Evolutionary conservation across 2,113 vertebrate genomes (phyloP).

Genomic region (Mus spicilegus): DNA sequence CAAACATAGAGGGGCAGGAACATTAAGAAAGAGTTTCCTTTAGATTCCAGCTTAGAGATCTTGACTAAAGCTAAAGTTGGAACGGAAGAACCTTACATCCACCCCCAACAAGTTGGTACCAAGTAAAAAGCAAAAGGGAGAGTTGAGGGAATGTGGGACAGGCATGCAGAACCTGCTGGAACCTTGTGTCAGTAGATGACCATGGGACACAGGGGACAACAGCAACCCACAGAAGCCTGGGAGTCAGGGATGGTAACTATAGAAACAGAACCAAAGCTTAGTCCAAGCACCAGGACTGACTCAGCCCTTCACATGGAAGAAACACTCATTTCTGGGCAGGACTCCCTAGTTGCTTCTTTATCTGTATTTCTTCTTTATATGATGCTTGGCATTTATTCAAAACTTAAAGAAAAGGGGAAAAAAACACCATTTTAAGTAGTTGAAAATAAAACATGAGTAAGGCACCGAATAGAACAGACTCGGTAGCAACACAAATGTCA

Average conservation of each 20-base stretch:
- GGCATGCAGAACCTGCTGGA: background rate
- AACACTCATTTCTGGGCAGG: background rate
- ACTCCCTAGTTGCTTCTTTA: background rate
- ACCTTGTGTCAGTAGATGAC: background rate
- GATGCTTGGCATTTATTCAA: background rate
- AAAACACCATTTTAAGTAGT: background rate
- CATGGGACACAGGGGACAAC: background rate
- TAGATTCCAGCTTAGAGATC: background rate
- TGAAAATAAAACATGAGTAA: background rate
- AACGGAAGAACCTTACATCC: background rate
- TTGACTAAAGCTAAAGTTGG: background rate
- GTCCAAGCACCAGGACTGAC: background rate
- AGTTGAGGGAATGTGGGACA: background rate
- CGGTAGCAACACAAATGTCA: background rate
- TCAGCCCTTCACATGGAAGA: background rate
- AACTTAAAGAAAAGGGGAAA: constrained; percentile 11
- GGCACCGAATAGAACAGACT: background rate
- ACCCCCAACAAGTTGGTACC: background rate
- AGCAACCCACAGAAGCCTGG: background rate
- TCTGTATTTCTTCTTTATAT: background rate
- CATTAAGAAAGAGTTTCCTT: background rate
- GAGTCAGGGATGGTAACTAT: background rate
- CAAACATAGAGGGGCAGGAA: background rate
- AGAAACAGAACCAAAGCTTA: background rate
- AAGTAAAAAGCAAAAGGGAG: background rate